Conservation (phyloP, 2,888 invertebrate species). For the Melieria picta region DNA sequence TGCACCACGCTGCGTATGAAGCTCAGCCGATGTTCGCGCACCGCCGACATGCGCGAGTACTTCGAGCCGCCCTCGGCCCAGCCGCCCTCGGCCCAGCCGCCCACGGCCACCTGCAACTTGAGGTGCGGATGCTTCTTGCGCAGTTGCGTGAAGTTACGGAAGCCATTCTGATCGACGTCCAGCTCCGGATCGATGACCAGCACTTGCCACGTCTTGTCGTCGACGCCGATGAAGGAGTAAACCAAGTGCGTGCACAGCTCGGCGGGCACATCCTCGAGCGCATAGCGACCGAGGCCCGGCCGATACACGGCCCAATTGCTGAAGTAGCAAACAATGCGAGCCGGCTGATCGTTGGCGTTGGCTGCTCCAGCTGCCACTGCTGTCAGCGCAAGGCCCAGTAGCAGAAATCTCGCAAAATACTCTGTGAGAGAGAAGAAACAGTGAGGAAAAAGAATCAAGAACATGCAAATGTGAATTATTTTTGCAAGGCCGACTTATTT, state of each 20-base stretch:
- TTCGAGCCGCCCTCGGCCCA: conserved; percentile 92
- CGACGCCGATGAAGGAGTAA: conserved; percentile 89
- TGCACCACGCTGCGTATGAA: conserved; percentile 82
- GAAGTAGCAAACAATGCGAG: conserved; percentile 71
- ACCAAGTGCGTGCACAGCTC: conserved; percentile 86
- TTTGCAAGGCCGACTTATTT: no score
- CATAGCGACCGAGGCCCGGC: conserved; percentile 83
- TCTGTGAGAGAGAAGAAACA: conserved; percentile 21
- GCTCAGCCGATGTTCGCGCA: conserved; percentile 73
- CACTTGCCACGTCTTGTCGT: conserved; percentile 80
- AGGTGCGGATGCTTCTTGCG: conserved; percentile 76
- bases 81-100: conserved; percentile 92
- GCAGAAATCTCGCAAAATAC: conserved; percentile 35
- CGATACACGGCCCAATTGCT: conserved; percentile 80
- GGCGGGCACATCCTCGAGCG: conserved; percentile 84
- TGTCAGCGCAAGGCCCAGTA: conserved; percentile 47
- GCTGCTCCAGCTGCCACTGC: conserved; percentile 38
- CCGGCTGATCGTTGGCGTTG: conserved; percentile 55
- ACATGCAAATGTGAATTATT: no score
- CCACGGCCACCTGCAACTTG: conserved; percentile 84
- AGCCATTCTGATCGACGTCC: conserved; percentile 80
- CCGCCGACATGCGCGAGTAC: conserved; percentile 83
- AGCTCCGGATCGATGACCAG: conserved; percentile 83
- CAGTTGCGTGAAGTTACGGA: conserved; percentile 80
- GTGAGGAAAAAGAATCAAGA: no score